These are phyloP conservation scores for Channa striata DNA, from an alignment of 2,797 vertebrate genomes.

Conservation along the genomic window DNA sequence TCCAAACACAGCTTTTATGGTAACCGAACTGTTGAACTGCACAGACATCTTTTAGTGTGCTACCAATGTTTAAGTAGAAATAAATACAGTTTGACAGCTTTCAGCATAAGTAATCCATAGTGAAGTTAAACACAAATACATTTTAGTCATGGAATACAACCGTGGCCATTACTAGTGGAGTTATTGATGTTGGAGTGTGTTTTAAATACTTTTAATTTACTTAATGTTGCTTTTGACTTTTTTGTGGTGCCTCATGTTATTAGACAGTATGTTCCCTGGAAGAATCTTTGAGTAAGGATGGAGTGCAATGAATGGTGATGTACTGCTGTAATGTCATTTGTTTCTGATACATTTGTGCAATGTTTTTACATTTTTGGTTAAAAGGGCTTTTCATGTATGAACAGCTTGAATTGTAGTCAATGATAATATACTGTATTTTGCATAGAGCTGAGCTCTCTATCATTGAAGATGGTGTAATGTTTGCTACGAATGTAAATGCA, in stretches of 20 bases:
- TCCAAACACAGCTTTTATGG: slow-evolving; percentile 51
- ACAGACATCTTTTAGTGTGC: slow-evolving; percentile 56
- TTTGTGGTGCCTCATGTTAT: slow-evolving; percentile 67
- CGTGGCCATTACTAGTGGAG: slow-evolving; percentile 47
- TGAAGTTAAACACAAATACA: slow-evolving; percentile 50
- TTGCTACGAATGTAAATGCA: slow-evolving; percentile 85
- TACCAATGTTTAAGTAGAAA: slow-evolving; percentile 56
- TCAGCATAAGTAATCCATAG: slow-evolving; percentile 55
- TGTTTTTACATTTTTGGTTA: slow-evolving; percentile 67
- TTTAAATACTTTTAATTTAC: slow-evolving; percentile 51
- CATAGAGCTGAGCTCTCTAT: slow-evolving; percentile 75
- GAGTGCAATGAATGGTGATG: slow-evolving; percentile 45
- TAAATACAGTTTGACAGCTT: slow-evolving; percentile 49
- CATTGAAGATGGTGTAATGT: slow-evolving; percentile 78
- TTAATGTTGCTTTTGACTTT: slow-evolving; percentile 51
- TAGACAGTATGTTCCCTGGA: slow-evolving; percentile 35
- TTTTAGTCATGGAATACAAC: slow-evolving; percentile 50
- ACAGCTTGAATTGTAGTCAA: slow-evolving; percentile 76
- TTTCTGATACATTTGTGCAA: slow-evolving; percentile 75
- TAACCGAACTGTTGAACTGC: slow-evolving; percentile 58
- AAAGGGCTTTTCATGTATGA: slow-evolving; percentile 81
- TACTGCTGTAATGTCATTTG: slow-evolving; percentile 61
- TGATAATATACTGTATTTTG: slow-evolving; percentile 79
- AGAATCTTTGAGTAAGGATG: slow-evolving; percentile 46
- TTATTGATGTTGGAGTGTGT: slow-evolving; percentile 74